Conservation (phyloP, 2,888 invertebrate genomes). For the Drosophila quinaria region DNA sequence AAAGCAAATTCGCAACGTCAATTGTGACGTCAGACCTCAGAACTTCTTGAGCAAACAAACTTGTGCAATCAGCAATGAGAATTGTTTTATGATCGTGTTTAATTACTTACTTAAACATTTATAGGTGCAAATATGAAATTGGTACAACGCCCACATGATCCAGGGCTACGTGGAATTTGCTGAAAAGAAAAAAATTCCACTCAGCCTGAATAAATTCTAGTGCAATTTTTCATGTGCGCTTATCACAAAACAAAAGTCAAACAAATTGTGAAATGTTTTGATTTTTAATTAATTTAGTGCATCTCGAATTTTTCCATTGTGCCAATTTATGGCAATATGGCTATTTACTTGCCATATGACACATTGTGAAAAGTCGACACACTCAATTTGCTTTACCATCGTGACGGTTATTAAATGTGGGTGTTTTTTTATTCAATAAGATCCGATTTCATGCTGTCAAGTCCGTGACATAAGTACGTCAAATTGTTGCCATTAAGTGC, state of each 20-base stretch:
- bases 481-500: slow-evolving; percentile 19
- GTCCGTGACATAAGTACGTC: slow-evolving; percentile 32
- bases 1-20: slow-evolving; percentile 26
- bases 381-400: slow-evolving; percentile 26
- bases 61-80: slow-evolving; percentile 48
- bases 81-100: slow-evolving; percentile 61
- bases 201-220: slow-evolving; percentile 18
- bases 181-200: slow-evolving; percentile 55
- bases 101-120: slow-evolving; percentile 60
- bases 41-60: slow-evolving; percentile 43
- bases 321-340: slow-evolving; percentile 20
- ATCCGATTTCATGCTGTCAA: slow-evolving; percentile 49
- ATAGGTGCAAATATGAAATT: slow-evolving; percentile 47
- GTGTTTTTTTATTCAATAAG: slow-evolving; percentile 17
- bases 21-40: slow-evolving; percentile 33
- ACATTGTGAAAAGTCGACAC: slow-evolving; percentile 29
- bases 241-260: slow-evolving; percentile 44
- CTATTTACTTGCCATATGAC: slow-evolving; percentile 40
- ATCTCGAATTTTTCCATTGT: slow-evolving; percentile 52
- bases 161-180: slow-evolving; percentile 32
- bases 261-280: slow-evolving; percentile 36
- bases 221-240: slow-evolving; percentile 46
- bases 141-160: slow-evolving; percentile 36
- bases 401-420: slow-evolving; percentile 30
- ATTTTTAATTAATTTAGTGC: slow-evolving; percentile 61